phyloP scores from a whole-genome alignment of 1,140 invertebrate genomes.

The Musca domestica region DNA sequence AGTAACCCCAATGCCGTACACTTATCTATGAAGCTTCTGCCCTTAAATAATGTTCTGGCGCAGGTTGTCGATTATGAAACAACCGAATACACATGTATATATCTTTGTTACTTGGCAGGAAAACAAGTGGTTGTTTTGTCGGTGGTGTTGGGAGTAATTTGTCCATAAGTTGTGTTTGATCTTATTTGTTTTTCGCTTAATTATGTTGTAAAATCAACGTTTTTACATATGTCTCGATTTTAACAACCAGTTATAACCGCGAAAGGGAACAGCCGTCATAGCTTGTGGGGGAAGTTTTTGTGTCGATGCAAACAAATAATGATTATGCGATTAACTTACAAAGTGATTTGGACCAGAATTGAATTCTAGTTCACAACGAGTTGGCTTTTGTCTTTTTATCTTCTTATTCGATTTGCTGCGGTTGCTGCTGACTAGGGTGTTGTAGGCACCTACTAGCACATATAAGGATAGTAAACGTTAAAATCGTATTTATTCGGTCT shows the following conservation, averaged over 20 bases:
- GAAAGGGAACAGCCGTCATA: not conserved
- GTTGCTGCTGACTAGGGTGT: too few species aligned
- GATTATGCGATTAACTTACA: constrained; percentile 27
- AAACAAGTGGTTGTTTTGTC: not conserved
- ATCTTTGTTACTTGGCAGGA: not conserved
- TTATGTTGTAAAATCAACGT: constrained; percentile 24
- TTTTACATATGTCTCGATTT: constrained; percentile 49
- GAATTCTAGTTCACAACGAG: too few species aligned
- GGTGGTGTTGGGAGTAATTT: constrained; percentile 47
- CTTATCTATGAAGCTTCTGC: not conserved
- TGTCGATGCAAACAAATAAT: constrained; percentile 14
- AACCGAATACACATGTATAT: not conserved
- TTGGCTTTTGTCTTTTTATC: too few species aligned
- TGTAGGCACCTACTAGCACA: too few species aligned
- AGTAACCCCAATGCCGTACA: too few species aligned
- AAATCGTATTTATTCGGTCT: too few species aligned
- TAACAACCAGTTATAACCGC: not conserved
- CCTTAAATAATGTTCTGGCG: too few species aligned
- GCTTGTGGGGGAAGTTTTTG: not conserved
- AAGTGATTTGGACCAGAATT: too few species aligned
- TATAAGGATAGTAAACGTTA: too few species aligned
- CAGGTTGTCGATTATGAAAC: not conserved
- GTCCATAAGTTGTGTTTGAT: constrained; percentile 49
- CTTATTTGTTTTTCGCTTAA: constrained; percentile 25
- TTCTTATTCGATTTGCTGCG: too few species aligned